Conservation (phyloP, 30 jellyfish, hydroid and myxozoan genomes). For the Turritopsis dohrnii region DNA sequence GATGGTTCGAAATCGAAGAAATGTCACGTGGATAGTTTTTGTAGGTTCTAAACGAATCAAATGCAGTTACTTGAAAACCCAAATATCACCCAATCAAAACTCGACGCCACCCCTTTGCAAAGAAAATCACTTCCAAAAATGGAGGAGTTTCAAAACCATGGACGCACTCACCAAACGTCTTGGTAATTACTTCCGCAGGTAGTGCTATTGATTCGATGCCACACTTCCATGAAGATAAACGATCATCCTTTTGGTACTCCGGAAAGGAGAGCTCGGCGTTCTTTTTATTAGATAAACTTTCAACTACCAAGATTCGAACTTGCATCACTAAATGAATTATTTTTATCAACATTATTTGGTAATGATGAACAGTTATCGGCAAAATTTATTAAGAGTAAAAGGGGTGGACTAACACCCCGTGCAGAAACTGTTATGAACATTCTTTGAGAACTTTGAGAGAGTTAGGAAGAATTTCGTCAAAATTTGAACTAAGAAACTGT, state of each 20-base stretch:
- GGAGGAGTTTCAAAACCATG: neutral
- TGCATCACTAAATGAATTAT: constrained; percentile 41
- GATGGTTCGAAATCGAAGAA: constrained; percentile 70
- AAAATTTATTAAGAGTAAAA: too few relatives aligned
- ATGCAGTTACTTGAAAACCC: too few relatives aligned
- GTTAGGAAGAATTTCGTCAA: too few relatives aligned
- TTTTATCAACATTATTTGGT: too few relatives aligned
- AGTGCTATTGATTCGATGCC: constrained; percentile 49
- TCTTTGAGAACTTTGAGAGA: too few relatives aligned
- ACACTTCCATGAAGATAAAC: constrained; percentile 54
- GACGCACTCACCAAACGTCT: constrained; percentile 48
- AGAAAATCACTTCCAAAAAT: too few relatives aligned
- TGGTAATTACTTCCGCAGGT: constrained; percentile 55
- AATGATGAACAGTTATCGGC: too few relatives aligned
- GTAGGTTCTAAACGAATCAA: constrained; percentile 53
- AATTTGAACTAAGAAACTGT: too few relatives aligned
- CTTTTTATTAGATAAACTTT: constrained; percentile 48
- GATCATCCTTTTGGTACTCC: constrained; percentile 44
- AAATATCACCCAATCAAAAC: neutral
- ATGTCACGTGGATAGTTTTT: constrained; percentile 53
- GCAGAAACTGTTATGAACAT: too few relatives aligned
- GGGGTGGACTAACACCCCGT: too few relatives aligned
- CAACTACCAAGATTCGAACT: constrained; percentile 46
- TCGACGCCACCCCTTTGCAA: neutral
- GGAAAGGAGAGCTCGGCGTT: constrained; percentile 70